Evolutionary conservation across 2,113 vertebrate species (phyloP), one percentile per base, ranked within the genome.

Genomic region (Dicerorhinus sumatrensis): DNA sequence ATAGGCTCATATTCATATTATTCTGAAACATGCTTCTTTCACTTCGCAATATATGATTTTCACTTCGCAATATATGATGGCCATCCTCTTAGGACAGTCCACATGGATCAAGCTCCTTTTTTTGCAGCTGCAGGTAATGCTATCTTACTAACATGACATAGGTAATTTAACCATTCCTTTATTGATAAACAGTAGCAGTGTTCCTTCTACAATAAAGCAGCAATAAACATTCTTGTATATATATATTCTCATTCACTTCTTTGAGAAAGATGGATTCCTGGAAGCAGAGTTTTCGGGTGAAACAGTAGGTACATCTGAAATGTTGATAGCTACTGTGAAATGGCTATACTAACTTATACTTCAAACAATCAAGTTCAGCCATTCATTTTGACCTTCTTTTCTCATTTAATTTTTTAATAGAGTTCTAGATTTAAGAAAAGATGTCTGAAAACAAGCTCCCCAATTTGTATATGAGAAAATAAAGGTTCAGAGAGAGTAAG

Each of bases 361-460:
- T 81, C 60, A 72, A 93, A 79, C 46, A 83, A 42, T 29, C 70
- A 86, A 48, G 69, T 70, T 65, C 8, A 77, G 46, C 3, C 58
- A 89, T 33, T 84, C 60, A 81, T 91, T 82, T 17, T 75, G 17
- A 48, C 18, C 46, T 77, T 33, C 39, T 82, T 89, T 83, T n/a
- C 73, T 92, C 23, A 72, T 65, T 39, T 81, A 88, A 62, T 13
- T 67, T 79, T 51, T 69, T 51, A 1, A 80, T 14, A 92, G 72
- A 76, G 62, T 77, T 72, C n/a, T 58, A 96, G 42, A 76, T 94
- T 96, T 69, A 98, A 33, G 58, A 46, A 88, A 96, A 94, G 33
- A 92, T 72, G 48, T 95, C 69, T 94, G 70, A 25, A 97, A 93
- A 58, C 1, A 76, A 96, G 46, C 23, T 12, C 80, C 7, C 69